Evolutionary conservation across 2,113 vertebrate species (phyloP), one percentile per base, ranked within the genome.

Genomic region (Vulpes ferrilata): DNA sequence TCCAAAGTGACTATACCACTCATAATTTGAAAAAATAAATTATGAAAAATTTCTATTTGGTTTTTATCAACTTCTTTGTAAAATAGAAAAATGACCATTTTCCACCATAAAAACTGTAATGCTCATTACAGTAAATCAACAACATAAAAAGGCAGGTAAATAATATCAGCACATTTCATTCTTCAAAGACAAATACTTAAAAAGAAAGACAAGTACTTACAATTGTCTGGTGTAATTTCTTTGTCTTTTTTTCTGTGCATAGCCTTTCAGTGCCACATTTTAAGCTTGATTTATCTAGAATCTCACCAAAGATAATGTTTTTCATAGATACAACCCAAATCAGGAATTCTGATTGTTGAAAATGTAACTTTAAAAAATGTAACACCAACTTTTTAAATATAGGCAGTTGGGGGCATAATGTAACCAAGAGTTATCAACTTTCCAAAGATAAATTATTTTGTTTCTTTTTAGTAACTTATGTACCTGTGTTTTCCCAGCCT

Each of bases 61-160:
- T 38, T 73, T 80, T 82, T 81, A 88, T 38, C 67, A 93, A 79
- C 11, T 83, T 51, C 38, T 95, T 79, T 48, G 30, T 62, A 79
- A 93, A 62, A 90, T 5, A 80, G 25, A 48, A 90, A 65, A 93
- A 55, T 20, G 3, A 23, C 82, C 30, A 38, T 59, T 79, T 93
- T 90, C 79, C 79, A 76, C 60, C 27, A 90, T 71, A 69, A 83
- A 78, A 96, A 43, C 55, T 78, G 48, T 92, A 88, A 65, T 93
- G 57, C 6, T 65, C 16, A 73, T 78, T 90, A 59, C 16, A 84
- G 20, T 65, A 85, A 69, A 53, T 78, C 60, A 69, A 90, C 51
- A 90, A 38, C 62, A 62, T 79, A 84, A 96, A 78, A 62, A 71
- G 62, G 23, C 43, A 90, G 25, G 22, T 2, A 4, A 65, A 81